Evolutionary conservation across 2,797 vertebrate genomes (phyloP).

Genomic region (Poeciliopsis gracilis): DNA sequence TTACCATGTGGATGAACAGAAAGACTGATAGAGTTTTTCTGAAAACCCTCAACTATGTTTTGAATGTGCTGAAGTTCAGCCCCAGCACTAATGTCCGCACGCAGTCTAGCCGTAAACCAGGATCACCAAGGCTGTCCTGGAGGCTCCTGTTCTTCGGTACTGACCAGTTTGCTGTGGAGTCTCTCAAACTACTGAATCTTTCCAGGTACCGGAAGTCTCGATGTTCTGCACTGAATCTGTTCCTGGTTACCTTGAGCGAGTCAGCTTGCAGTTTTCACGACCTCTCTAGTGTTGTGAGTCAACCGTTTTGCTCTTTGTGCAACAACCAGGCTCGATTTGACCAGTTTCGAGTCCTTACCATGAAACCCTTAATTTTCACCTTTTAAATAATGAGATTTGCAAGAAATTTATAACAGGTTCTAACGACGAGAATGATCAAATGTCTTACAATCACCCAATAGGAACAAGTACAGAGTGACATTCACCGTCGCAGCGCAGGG

Average conservation of each 20-base stretch:
- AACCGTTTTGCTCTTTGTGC: too few relatives aligned
- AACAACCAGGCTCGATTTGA: too few relatives aligned
- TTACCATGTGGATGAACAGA: conserved; percentile 45
- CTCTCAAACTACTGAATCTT: conserved; percentile 79
- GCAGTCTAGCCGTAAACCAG: not conserved
- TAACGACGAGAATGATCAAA: too few relatives aligned
- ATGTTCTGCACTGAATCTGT: too few relatives aligned
- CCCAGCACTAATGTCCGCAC: not conserved
- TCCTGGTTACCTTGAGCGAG: not conserved
- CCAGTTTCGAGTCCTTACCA: too few relatives aligned
- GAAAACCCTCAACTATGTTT: not conserved
- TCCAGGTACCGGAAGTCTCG: conserved; percentile 74
- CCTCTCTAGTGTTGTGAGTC: too few relatives aligned
- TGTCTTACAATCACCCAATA: too few relatives aligned
- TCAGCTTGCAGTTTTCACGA: not conserved
- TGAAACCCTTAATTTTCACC: too few relatives aligned
- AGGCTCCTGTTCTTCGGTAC: conserved; percentile 91
- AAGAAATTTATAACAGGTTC: too few relatives aligned
- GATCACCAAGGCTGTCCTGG: conserved; percentile 79
- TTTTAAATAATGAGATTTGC: too few relatives aligned
- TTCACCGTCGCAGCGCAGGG: too few relatives aligned
- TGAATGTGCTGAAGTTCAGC: not conserved
- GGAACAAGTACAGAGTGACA: too few relatives aligned
- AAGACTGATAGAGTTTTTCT: not conserved
- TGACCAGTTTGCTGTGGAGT: conserved; percentile 86